Conservation (phyloP, 2,888 invertebrate genomes). For the Prenolepis imparis region DNA sequence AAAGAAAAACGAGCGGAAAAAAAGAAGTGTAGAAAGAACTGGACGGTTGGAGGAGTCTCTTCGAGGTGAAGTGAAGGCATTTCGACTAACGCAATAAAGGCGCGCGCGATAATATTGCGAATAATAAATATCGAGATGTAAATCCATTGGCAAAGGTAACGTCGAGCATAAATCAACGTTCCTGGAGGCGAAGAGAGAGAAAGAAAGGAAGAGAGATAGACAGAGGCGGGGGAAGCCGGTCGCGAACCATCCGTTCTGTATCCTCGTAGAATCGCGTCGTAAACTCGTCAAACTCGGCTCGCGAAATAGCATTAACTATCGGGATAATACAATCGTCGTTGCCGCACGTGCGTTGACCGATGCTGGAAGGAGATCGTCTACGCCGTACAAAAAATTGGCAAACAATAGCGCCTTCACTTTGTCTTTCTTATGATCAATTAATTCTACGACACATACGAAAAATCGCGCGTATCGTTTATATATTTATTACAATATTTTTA, state of each 20-base stretch:
- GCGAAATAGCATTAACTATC: slow-evolving; percentile 85
- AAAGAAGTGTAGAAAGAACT: slow-evolving; percentile 52
- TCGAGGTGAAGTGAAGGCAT: slow-evolving; percentile 75
- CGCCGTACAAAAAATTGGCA: slow-evolving; percentile 50
- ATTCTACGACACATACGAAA: not conserved
- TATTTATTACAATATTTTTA: not conserved
- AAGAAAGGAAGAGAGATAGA: not conserved
- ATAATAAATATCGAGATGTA: slow-evolving; percentile 86
- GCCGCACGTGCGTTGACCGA: slow-evolving; percentile 60
- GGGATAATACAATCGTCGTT: slow-evolving; percentile 85
- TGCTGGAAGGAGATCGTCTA: slow-evolving; percentile 48
- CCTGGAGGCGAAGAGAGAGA: slow-evolving; percentile 63
- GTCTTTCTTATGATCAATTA: slow-evolving; percentile 13
- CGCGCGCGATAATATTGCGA: slow-evolving; percentile 84
- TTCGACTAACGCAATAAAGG: slow-evolving; percentile 85
- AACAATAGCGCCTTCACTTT: slow-evolving; percentile 41
- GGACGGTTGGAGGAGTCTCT: slow-evolving; percentile 49
- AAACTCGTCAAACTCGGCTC: slow-evolving; percentile 86
- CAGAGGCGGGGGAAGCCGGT: slow-evolving; percentile 48
- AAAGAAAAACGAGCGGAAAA: slow-evolving; percentile 43
- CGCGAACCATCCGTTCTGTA: slow-evolving; percentile 78
- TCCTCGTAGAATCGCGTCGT: slow-evolving; percentile 83
- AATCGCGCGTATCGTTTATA: not conserved
- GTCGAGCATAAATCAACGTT: slow-evolving; percentile 85
- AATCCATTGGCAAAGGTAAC: slow-evolving; percentile 86